Evolutionary conservation across 2,888 invertebrate genomes (phyloP), one percentile per base, ranked within the genome.

Genomic region (Cryptus armator): DNA sequence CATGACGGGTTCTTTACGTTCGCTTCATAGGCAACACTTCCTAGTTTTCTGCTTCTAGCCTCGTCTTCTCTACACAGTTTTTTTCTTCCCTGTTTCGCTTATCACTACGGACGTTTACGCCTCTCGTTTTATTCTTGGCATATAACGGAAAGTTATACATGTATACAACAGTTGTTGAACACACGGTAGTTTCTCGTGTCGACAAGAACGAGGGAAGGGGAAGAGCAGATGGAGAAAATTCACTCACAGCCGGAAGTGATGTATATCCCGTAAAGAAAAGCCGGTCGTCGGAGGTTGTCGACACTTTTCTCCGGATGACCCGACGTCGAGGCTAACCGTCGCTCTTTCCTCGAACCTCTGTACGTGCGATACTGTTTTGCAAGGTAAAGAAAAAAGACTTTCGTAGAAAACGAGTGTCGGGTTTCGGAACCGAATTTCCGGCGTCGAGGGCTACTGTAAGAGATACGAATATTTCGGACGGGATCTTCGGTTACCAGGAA

Each of bases 61-160:
- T 46, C 24, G 16, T 24, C 3, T 37, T 46, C 48, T 37, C n/a
- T 37, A 29, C 44, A 37, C 46, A 12, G 14, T n/a, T 59, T 62
- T 56, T 44, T 62, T 51, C 68, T 66, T 66, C 51, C 77, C 12
- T 24, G 24, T 56, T 64, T 59, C 64, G 53, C 78, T 81, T 86
- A 83, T 86, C 78, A 78, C 70, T 51, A 71, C 79, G 79, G 79
- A 85, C 85, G 79, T 85, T 85, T 82, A 79, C 79, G 71, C 76
- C 66, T 78, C 67, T 12, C 68, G 29, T 16, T 74, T 59, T 12
- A 32, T 44, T 51, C 77, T 67, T 10, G 32, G 32, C 70, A 16
- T n/a, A 4, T 12, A 24, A 53, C 66, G 48, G 44, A 62, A 32
- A 37, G 32, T 37, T 46, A 16, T 44, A 5, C 14, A 3, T 46